Evolutionary conservation across 2,113 vertebrate species (phyloP), one percentile per base, ranked within the genome.

Genomic region (Indri indri): DNA sequence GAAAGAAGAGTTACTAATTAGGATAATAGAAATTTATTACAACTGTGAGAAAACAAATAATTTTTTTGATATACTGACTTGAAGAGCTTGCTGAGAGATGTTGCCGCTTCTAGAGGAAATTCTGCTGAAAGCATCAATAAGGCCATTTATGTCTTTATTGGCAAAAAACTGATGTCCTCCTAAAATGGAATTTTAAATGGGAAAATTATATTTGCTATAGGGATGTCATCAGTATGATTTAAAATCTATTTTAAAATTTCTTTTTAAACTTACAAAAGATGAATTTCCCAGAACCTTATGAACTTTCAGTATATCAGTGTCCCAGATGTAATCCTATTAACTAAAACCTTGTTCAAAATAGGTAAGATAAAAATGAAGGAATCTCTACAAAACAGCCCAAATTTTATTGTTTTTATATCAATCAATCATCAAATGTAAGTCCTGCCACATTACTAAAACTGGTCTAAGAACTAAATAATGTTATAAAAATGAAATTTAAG

Each of bases 91-190:
- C 54, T 98, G 85, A 71, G 83, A 96, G 22, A 96, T 82, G 95
- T 65, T 92, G 50, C 99, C 98, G 30, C 96, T 98, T 91, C 96
- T 95, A 23, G 98, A 95, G 68, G 96, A 98, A 84, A 99, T 97
- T 93, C 94, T 97, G 65, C 97, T 97, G 95, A 99, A 99, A 3
- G 96, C 94, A 91, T 98, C 97, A 12, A 74, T 94, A 77, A 99
- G 96, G 32, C 94, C 97, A 90, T 66, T 98, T 86, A 96, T 93
- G 30, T 96, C 66, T 16, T 98, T 98, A 86, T 66, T 18, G 71
- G 96, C 95, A 82, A 34, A 94, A 77, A 97, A 96, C 22, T 18
- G 88, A 76, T 90, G 93, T 50, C 98, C 98, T 82, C 97, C 98
- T 99, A 83, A 95, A 98, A 96, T 80, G 13, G 17, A 94, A 84